Percentiles rank a stretch among this genome's conserved stretches.
These are phyloP conservation scores for Slavum lentiscoides DNA, from an alignment of 2,888 invertebrate species.

Conservation along the genomic window DNA sequence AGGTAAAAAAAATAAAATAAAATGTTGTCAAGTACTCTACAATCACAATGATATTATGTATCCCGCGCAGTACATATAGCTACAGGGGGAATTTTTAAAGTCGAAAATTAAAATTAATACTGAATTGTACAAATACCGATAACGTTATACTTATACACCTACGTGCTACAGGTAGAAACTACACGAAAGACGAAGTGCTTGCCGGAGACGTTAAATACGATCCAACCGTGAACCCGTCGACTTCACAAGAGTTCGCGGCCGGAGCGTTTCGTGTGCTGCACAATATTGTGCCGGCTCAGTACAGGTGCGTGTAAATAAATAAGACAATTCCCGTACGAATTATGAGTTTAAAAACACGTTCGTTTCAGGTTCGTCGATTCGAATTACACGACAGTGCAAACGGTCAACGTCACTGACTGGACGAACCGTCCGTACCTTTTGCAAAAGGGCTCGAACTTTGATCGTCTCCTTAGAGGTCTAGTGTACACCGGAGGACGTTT, in stretches of 20 bases:
- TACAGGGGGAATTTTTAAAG: no score
- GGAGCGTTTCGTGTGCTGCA: slow-evolving; percentile 40
- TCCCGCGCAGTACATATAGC: no score
- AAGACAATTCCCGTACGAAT: background rate
- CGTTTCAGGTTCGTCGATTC: slow-evolving; percentile 20
- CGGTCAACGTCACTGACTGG: slow-evolving; percentile 33
- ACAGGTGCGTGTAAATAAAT: background rate
- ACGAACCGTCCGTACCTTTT: slow-evolving; percentile 10
- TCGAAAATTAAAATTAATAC: no score
- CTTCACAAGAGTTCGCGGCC: slow-evolving; percentile 33
- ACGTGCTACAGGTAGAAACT: slow-evolving; percentile 7
- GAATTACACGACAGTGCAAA: slow-evolving; percentile 1
- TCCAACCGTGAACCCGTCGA: slow-evolving; percentile 20
- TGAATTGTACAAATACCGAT: no score
- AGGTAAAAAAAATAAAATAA: slow-evolving; percentile 61
- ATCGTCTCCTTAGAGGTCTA: slow-evolving; percentile 25
- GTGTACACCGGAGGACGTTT: slow-evolving; percentile 20
- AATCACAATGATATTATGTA: no score
- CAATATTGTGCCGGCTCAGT: slow-evolving; percentile 28
- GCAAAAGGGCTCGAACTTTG: slow-evolving; percentile 22
- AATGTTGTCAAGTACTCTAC: no score
- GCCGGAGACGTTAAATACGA: background rate
- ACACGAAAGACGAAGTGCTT: slow-evolving; percentile 56
- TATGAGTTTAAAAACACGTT: background rate
- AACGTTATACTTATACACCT: no score